A percentile compares a stretch with the other conserved stretches of the same genome.
These are phyloP conservation scores for Hormaphis cornu DNA, from an alignment of 1,140 invertebrate species.

Conservation along the genomic window DNA sequence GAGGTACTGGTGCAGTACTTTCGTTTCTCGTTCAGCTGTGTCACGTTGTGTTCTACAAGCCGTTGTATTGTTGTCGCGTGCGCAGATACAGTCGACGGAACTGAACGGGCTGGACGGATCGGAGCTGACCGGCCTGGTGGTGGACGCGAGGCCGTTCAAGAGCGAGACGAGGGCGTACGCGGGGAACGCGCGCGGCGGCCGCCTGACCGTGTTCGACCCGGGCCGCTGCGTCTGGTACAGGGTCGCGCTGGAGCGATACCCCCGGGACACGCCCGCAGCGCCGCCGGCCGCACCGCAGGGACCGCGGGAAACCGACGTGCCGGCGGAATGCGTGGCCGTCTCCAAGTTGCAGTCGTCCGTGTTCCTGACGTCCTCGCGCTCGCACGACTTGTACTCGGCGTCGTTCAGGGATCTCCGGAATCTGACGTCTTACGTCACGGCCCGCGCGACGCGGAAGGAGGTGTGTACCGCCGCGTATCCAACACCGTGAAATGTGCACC, in stretches of 20 bases:
- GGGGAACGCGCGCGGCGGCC: background rate
- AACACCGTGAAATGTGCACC: too few relatives aligned
- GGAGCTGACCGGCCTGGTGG: background rate
- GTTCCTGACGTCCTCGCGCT: background rate
- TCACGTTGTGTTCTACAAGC: background rate
- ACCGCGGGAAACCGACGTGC: background rate
- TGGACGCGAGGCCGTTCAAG: background rate
- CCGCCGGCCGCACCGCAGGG: background rate
- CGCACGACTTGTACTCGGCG: background rate
- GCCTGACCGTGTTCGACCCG: background rate
- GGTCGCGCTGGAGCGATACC: background rate
- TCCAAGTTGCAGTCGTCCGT: background rate
- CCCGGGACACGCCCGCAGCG: background rate
- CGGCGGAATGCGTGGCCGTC: background rate
- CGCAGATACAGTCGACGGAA: background rate
- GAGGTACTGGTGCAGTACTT: too few relatives aligned
- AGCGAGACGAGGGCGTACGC: background rate
- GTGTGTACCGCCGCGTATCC: too few relatives aligned
- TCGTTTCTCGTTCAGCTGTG: too few relatives aligned
- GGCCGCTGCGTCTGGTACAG: background rate
- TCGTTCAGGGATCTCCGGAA: constrained; percentile 9
- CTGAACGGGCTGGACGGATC: background rate
- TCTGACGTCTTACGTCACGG: background rate
- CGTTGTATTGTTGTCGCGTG: background rate
- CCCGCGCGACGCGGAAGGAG: background rate